These are phyloP conservation scores for Papilio glaucus DNA, from an alignment of 1,140 invertebrate genomes.

Conservation along the genomic window DNA sequence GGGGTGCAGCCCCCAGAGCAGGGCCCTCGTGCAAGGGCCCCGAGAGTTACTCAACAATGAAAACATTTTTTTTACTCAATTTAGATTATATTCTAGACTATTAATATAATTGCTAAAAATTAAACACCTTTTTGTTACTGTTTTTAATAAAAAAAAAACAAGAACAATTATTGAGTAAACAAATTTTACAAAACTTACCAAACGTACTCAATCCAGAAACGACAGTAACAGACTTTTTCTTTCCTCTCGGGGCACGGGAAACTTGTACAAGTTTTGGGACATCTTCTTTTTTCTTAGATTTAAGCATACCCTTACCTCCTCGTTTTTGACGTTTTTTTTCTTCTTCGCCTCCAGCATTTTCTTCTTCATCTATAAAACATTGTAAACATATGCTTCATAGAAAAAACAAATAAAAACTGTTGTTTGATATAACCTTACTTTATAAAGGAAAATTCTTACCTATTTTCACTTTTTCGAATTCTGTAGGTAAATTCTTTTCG, in stretches of 20 bases:
- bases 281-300: slow-evolving; percentile 94
- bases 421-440: slow-evolving; percentile 44
- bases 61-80: too few species aligned
- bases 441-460: slow-evolving; percentile 74
- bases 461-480: slow-evolving; percentile 94
- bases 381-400: slow-evolving; percentile 26
- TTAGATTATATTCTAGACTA: too few species aligned
- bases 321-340: slow-evolving; percentile 97
- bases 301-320: slow-evolving; percentile 94
- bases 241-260: slow-evolving; percentile 96
- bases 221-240: slow-evolving; percentile 99
- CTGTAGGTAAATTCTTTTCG: slow-evolving; percentile 95
- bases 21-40: too few species aligned
- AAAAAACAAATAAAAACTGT: slow-evolving; percentile 24
- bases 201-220: slow-evolving; percentile 94
- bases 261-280: slow-evolving; percentile 93
- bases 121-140: too few species aligned
- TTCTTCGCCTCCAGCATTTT: slow-evolving; percentile 89
- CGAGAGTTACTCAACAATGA: too few species aligned
- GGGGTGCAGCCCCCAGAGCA: too few species aligned
- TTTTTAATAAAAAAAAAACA: not conserved
- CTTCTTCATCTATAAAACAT: slow-evolving; percentile 84
- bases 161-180: not conserved
- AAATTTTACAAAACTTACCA: slow-evolving; percentile 84
- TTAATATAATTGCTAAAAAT: too few species aligned